Percentiles rank a stretch among this genome's conserved stretches.
These are phyloP conservation scores for Megalurothrips usitatus DNA, from an alignment of 2,888 invertebrate species.

Conservation along the genomic window DNA sequence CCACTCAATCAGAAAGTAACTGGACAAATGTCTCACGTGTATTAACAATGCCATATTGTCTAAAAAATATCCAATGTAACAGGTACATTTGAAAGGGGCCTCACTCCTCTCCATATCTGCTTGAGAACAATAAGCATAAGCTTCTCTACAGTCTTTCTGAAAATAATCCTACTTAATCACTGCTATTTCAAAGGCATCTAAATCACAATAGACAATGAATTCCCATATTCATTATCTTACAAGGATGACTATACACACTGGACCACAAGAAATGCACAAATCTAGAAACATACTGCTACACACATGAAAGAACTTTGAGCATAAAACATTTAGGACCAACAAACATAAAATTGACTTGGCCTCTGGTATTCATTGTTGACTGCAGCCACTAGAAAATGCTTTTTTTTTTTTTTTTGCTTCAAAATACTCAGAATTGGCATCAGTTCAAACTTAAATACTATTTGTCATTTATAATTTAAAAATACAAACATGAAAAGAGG, in stretches of 20 bases:
- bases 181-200: not conserved
- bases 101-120: too few relatives aligned
- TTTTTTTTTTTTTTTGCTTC: not conserved
- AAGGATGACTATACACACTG: not conserved
- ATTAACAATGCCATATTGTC: too few relatives aligned
- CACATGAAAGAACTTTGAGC: not conserved
- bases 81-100: too few relatives aligned
- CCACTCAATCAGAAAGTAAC: too few relatives aligned
- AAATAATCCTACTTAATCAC: not conserved
- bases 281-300: not conserved
- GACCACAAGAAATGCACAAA: not conserved
- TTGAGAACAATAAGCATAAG: too few relatives aligned
- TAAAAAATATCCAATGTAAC: too few relatives aligned
- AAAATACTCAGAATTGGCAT: not conserved
- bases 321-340: not conserved
- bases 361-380: not conserved
- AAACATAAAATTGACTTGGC: constrained; percentile 6
- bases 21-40: too few relatives aligned
- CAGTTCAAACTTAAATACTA: not conserved
- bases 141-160: not conserved
- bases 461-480: not conserved
- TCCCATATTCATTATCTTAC: not conserved
- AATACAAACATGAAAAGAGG: not conserved
- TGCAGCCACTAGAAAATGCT: not conserved
- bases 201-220: constrained; percentile 10